Evolutionary conservation across 2,888 invertebrate genomes (phyloP).

Genomic region (Alloplasta piceator): DNA sequence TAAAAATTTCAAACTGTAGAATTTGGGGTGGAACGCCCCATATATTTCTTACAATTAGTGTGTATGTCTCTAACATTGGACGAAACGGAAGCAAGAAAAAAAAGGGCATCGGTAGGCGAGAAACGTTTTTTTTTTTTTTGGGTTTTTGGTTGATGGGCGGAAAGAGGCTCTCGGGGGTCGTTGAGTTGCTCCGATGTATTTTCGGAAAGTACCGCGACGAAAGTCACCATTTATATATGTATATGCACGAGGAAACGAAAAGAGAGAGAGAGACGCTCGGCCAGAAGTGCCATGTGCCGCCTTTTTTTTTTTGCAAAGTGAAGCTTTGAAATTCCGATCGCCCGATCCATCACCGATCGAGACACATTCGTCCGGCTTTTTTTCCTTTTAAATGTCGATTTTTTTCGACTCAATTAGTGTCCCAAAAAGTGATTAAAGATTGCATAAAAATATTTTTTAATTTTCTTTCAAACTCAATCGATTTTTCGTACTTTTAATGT

Average conservation of each 20-base stretch:
- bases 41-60: background rate
- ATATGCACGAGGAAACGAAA: background rate
- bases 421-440: too few relatives aligned
- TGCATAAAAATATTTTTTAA: background rate
- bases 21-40: too few relatives aligned
- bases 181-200: constrained; percentile 51
- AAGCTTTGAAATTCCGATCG: constrained; percentile 34
- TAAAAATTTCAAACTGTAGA: too few relatives aligned
- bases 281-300: constrained; percentile 22
- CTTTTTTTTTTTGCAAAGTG: constrained; percentile 15
- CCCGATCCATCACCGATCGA: constrained; percentile 1
- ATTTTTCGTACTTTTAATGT: too few relatives aligned
- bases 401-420: too few relatives aligned
- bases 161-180: constrained; percentile 52
- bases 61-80: constrained; percentile 3
- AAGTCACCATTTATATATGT: background rate
- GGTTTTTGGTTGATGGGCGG: constrained; percentile 38
- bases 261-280: constrained; percentile 27
- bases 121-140: constrained; percentile 5
- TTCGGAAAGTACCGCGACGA: constrained; percentile 47
- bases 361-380: too few relatives aligned
- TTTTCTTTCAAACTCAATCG: background rate
- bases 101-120: constrained; percentile 36
- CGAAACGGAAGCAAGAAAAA: constrained; percentile 21
- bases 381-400: too few relatives aligned